Evolutionary conservation across 1,140 invertebrate genomes (phyloP).

Genomic region (Paramacrobiotus metropolitanus): DNA sequence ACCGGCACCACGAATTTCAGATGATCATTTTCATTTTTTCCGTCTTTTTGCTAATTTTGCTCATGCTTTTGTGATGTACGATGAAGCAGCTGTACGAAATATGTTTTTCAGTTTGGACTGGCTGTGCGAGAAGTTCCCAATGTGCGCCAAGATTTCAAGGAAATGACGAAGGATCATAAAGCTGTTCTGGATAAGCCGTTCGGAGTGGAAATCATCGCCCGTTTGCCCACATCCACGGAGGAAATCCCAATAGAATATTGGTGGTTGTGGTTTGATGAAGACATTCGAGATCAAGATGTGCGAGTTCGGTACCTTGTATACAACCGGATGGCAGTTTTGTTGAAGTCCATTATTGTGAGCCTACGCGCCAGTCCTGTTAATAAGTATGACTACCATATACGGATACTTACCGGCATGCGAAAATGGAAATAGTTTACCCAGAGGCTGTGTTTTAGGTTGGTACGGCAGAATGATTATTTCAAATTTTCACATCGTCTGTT

Average conservation of each 20-base stretch:
- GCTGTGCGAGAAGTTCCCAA: neutral
- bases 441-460: neutral
- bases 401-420: no score
- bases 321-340: neutral
- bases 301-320: neutral
- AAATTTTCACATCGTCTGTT: neutral
- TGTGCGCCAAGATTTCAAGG: neutral
- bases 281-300: neutral
- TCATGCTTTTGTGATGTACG: no score
- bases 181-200: neutral
- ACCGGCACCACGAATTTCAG: no score
- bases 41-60: neutral
- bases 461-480: neutral
- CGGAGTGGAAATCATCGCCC: neutral
- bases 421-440: neutral
- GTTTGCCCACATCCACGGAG: neutral
- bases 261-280: neutral
- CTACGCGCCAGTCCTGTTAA: conserved; percentile 1
- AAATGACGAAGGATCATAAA: neutral
- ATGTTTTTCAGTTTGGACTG: neutral
- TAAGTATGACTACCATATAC: no score
- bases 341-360: neutral
- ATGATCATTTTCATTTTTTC: no score
- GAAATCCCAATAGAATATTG: neutral
- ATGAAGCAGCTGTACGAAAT: no score